Base-by-base conservation (phyloP, 1,140 invertebrate species). In the Drosophila orena region DNA sequence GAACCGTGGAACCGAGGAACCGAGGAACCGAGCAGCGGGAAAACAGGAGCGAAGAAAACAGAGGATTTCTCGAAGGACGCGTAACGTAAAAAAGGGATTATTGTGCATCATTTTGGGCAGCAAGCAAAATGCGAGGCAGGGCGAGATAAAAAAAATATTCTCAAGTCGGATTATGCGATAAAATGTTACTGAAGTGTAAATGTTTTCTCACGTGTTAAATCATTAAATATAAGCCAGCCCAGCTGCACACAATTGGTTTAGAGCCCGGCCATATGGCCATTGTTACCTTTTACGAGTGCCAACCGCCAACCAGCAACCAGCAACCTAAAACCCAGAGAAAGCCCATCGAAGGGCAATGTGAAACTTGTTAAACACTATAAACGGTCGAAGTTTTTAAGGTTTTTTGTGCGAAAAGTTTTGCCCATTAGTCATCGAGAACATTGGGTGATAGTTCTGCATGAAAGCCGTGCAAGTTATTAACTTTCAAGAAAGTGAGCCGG, bases 21-120 rank as follows among this genome's bases (percentile, higher is more conserved):
- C 7, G 27, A 56, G 22, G 47, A 47, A 8, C 38, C 60, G 56
- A 43, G 27, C 17, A 17, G 27, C 49, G 11, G 24, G 30, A 61
- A 47, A 62, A 62, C 61, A 79, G 42, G 52, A 35, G 53, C 27
- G 47, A 57, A 34, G 17, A 10, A 68, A 55, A 20, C 66, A 15
- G 68, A 27, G 68, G 68, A 71, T 71, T 70, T 71, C 68, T 64
- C 59, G 52, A 77, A 74, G 75, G 68, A 66, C 42, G 68, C 53
- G 69, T 46, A 57, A 71, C 77, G 52, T 74, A 78, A 86, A 86
- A 68, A 86, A 62, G 79, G 83, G 83, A 86, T 86, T 86, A 86
- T 88, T 86, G 83, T 88, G 81, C 58, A 66, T 77, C 66, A 68
- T 60, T 59, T 57, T 46, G 46, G 55, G 52, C 38, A 24, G 15